Base-by-base conservation (phyloP, 2,888 invertebrate genomes). In the Agonum fuliginosum region DNA sequence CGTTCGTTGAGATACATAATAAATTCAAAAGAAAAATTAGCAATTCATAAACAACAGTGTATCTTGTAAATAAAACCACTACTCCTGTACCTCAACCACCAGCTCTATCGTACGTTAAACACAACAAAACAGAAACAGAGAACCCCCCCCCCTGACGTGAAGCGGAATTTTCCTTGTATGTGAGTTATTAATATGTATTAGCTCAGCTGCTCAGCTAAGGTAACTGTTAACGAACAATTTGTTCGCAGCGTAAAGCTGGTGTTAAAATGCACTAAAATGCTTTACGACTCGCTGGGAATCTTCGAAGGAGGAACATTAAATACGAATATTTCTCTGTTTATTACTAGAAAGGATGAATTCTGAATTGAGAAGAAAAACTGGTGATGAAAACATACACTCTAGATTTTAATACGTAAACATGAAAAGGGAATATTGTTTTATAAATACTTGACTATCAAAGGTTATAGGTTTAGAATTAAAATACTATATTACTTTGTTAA, bases 111-210 rank as follows among this genome's bases (percentile, higher is more conserved):
- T 54, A 54, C 24, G 54, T 54, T 54, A 54, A 54, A 54, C n/a
- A 54, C 24, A 10, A 22, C 12, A 12, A n/a, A n/a, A n/a, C n/a
- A n/a, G n/a, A n/a, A n/a, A n/a, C n/a, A n/a, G n/a, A n/a, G n/a
- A n/a, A n/a, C n/a, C n/a, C n/a, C n/a, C n/a, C n/a, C n/a, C n/a
- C n/a, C n/a, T n/a, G n/a, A n/a, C n/a, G n/a, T n/a, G 54, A n/a
- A 54, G 24, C 19, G n/a, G 22, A 22, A 12, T 54, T 54, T 20
- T 22, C 54, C 54, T 54, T 54, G 54, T 54, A 24, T 54, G 54
- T 24, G 19, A 54, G 54, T 54, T 54, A 54, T 54, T 54, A 54
- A 54, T 54, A 54, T 54, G 54, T 54, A 54, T 54, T 54, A 54
- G 54, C 12, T 22, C 24, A n/a, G n/a, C n/a, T n/a, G n/a, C n/a